Conservation (phyloP, 1,140 invertebrate genomes). For the Neuroterus valhalla region DNA sequence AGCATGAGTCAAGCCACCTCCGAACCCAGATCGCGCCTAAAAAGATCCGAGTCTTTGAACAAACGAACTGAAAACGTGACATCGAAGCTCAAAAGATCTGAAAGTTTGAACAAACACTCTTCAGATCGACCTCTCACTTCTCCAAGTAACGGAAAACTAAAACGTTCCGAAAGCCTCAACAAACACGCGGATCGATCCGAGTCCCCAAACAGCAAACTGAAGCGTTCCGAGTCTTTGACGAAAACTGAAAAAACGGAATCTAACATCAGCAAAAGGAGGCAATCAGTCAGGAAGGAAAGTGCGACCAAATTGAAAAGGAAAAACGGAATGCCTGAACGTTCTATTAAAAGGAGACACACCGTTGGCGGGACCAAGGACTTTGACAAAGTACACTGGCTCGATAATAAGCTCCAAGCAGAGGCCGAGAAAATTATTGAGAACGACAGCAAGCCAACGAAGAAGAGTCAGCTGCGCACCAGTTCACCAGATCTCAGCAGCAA, state of each 20-base stretch:
- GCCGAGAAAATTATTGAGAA: constrained; percentile 74
- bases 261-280: constrained; percentile 84
- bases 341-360: constrained; percentile 91
- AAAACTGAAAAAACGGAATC: constrained; percentile 89
- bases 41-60: constrained; percentile 79
- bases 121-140: constrained; percentile 68
- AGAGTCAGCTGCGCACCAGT: constrained; percentile 76
- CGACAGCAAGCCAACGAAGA: constrained; percentile 70
- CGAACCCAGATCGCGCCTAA: constrained; percentile 71
- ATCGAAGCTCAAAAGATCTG: constrained; percentile 70
- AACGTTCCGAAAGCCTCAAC: constrained; percentile 77
- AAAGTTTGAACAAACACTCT: constrained; percentile 72
- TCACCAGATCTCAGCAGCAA: constrained; percentile 79
- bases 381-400: constrained; percentile 80
- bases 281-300: constrained; percentile 74
- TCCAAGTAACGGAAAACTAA: constrained; percentile 72
- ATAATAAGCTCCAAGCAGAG: constrained; percentile 75
- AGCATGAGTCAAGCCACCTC: constrained; percentile 64
- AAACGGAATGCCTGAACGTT: constrained; percentile 84
- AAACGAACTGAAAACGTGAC: constrained; percentile 71
- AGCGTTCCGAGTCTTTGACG: constrained; percentile 81
- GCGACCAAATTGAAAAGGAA: constrained; percentile 82
- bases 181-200: constrained; percentile 73
- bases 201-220: constrained; percentile 72
- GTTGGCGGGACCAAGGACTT: constrained; percentile 93